phyloP scores from a whole-genome alignment of 2,797 vertebrate species.

The Eospalax fontanierii region DNA sequence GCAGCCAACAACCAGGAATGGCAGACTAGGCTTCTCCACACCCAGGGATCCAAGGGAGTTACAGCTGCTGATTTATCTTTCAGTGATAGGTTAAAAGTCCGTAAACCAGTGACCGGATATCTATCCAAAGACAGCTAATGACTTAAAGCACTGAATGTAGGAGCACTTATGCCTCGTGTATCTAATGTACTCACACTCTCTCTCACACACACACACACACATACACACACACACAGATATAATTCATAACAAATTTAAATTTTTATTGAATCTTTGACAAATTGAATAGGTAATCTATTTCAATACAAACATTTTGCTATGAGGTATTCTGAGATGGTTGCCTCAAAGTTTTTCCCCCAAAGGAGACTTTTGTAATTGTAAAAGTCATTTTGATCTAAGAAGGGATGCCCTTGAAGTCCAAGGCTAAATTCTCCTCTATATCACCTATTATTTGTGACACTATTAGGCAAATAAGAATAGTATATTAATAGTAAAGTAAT shows the following conservation, averaged over 20 bases:
- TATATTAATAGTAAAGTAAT: constrained; percentile 39
- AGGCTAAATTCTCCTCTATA: background rate
- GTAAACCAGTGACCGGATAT: background rate
- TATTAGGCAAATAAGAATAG: background rate
- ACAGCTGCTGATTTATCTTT: background rate
- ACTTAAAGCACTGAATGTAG: background rate
- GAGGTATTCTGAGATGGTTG: background rate
- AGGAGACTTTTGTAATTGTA: background rate
- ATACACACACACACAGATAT: background rate
- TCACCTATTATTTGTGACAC: background rate
- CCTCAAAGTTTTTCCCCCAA: background rate
- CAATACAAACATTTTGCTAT: background rate
- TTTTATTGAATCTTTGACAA: constrained; percentile 14
- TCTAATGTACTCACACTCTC: no score
- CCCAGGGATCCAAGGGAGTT: background rate
- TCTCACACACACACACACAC: no score
- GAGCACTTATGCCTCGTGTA: background rate
- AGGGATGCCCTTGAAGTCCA: background rate
- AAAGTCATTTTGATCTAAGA: background rate
- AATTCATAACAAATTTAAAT: constrained; percentile 25
- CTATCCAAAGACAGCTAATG: background rate
- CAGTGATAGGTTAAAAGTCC: background rate
- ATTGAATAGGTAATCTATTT: background rate
- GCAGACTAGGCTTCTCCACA: background rate
- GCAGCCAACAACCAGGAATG: background rate